Evolutionary conservation across 2,888 invertebrate genomes (phyloP).

Genomic region (Epicampocera succincta): DNA sequence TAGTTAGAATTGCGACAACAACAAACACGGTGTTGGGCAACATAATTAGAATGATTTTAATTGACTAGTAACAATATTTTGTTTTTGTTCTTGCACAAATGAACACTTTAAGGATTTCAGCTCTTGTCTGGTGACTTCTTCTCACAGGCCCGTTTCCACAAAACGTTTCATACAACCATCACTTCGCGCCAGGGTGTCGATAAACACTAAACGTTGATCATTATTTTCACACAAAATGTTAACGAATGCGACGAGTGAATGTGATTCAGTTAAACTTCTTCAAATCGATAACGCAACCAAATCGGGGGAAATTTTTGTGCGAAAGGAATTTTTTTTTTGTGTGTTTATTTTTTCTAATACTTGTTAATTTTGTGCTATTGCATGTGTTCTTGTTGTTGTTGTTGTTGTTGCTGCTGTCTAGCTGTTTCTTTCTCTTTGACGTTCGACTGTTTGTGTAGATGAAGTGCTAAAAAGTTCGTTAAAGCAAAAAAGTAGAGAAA

Average conservation of each 20-base stretch:
- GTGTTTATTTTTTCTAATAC: constrained; percentile 15
- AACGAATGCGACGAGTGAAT: constrained; percentile 33
- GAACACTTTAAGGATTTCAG: constrained; percentile 39
- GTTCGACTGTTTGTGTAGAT: neutral
- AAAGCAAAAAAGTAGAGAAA: constrained; percentile 9
- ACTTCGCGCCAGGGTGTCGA: constrained; percentile 54
- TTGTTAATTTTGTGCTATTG: neutral
- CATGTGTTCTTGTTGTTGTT: neutral
- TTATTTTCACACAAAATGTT: constrained; percentile 42
- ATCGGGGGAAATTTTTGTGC: constrained; percentile 49
- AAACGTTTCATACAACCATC: constrained; percentile 41
- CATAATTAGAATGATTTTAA: constrained; percentile 41
- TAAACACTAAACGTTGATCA: constrained; percentile 51
- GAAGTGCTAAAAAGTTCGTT: constrained; percentile 9
- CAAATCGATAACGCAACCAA: constrained; percentile 56
- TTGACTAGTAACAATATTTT: constrained; percentile 40
- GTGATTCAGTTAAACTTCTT: constrained; percentile 52
- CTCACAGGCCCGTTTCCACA: constrained; percentile 18
- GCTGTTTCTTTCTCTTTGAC: constrained; percentile 17
- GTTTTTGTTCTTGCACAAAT: neutral
- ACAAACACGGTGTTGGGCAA: constrained; percentile 44
- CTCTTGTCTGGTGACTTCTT: neutral
- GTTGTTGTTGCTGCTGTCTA: neutral
- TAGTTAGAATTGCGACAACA: constrained; percentile 41
- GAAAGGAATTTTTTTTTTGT: constrained; percentile 39